phyloP scores from a whole-genome alignment of 2,797 vertebrate species.

The Megaceryle alcyon region DNA sequence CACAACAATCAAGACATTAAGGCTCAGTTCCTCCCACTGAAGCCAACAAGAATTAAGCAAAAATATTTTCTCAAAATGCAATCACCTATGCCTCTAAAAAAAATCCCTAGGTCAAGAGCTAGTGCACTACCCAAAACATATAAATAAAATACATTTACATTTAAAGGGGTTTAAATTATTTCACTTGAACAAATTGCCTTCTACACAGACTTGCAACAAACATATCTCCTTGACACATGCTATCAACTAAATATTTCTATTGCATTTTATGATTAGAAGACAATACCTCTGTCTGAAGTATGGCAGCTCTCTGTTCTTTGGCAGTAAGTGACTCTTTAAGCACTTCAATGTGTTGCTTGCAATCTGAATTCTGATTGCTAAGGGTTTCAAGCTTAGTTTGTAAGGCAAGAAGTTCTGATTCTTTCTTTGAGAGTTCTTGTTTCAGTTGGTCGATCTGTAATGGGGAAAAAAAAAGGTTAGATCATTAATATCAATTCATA shows the following conservation, averaged over 20 bases:
- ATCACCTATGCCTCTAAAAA: neutral
- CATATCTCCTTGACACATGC: neutral
- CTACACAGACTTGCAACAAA: neutral
- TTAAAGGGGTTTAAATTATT: neutral
- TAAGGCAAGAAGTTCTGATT: slow-evolving; percentile 97
- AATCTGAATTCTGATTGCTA: slow-evolving; percentile 99
- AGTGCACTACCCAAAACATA: neutral
- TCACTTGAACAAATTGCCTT: neutral
- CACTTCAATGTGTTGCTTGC: slow-evolving; percentile 99
- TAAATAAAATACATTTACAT: neutral
- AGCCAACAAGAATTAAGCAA: neutral
- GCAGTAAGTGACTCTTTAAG: slow-evolving; percentile 99
- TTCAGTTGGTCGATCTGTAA: slow-evolving; percentile 96
- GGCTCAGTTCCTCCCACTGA: neutral
- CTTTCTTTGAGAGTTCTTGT: slow-evolving; percentile 98
- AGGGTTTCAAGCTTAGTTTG: slow-evolving; percentile 99
- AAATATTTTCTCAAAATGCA: neutral
- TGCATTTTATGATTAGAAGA: neutral
- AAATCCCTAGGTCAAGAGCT: neutral
- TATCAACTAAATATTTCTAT: neutral
- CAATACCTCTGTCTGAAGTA: slow-evolving; percentile 97
- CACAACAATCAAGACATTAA: neutral
- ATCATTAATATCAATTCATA: neutral
- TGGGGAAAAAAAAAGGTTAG: neutral
- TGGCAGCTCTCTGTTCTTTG: slow-evolving; percentile 99